Conservation (phyloP, 2,113 vertebrate species). For the Orthochromis indermauri region DNA sequence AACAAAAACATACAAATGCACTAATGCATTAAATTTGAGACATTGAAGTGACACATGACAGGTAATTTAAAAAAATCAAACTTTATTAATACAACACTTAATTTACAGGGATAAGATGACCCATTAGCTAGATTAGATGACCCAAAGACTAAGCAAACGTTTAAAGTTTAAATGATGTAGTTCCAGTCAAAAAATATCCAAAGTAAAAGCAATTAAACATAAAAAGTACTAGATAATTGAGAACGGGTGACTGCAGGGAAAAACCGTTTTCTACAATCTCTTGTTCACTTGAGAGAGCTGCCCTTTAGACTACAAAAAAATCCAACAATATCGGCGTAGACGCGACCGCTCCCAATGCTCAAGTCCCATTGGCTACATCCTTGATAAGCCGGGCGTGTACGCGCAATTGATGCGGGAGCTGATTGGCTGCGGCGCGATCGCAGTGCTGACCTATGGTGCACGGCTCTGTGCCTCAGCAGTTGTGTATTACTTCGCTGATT, state of each 20-base stretch:
- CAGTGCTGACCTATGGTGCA: background rate
- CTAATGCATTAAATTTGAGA: background rate
- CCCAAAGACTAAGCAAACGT: background rate
- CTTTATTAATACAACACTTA: background rate
- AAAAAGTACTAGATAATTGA: background rate
- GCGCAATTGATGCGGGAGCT: fast-evolving
- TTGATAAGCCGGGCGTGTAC: background rate
- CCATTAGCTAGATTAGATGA: background rate
- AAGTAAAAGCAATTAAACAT: background rate
- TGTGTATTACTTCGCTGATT: conserved; percentile 36
- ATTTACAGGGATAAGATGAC: background rate
- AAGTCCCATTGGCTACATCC: conserved; percentile 41
- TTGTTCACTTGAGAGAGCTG: background rate
- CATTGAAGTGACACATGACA: background rate
- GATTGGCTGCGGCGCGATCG: background rate
- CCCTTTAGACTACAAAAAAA: background rate
- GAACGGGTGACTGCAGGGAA: background rate
- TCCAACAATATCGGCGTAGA: background rate
- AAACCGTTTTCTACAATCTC: background rate
- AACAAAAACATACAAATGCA: background rate
- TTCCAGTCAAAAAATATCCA: background rate
- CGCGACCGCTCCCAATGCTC: background rate
- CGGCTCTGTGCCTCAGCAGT: background rate
- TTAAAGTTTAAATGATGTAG: background rate
- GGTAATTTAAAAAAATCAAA: background rate